phyloP scores from a whole-genome alignment of 2,797 vertebrate genomes.

The Gymnocypris eckloni region DNA sequence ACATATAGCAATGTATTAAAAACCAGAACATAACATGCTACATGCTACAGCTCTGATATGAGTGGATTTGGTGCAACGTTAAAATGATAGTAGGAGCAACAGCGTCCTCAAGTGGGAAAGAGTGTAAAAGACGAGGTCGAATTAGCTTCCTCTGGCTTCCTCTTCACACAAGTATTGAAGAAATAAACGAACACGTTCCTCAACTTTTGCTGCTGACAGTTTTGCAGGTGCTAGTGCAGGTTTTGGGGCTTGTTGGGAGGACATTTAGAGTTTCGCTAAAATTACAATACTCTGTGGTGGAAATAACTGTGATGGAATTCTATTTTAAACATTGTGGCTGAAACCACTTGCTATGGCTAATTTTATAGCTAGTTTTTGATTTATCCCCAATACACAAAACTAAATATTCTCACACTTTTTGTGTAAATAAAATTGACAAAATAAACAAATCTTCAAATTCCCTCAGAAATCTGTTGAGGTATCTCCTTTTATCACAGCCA shows the following conservation, averaged over 20 bases:
- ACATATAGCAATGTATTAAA: not conserved
- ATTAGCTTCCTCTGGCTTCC: not conserved
- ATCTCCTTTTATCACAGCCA: not conserved
- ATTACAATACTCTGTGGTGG: not conserved
- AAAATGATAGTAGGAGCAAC: not conserved
- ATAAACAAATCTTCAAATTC: slow-evolving; percentile 35
- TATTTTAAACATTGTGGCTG: not conserved
- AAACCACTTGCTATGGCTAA: not conserved
- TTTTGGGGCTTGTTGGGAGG: not conserved
- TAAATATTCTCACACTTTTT: not conserved
- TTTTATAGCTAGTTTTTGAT: not conserved
- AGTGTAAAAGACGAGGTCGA: not conserved
- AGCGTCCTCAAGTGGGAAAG: slow-evolving; percentile 1
- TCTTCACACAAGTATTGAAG: not conserved
- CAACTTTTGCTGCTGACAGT: not conserved
- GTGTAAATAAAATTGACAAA: not conserved
- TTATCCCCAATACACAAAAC: not conserved
- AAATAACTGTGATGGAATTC: not conserved
- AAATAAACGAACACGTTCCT: not conserved
- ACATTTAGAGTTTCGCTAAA: not conserved
- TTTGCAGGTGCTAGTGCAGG: not conserved
- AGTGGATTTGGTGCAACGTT: too few species aligned
- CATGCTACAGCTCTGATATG: not conserved
- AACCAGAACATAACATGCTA: not conserved
- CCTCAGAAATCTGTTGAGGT: slow-evolving; percentile 1